These are phyloP conservation scores for Haliclystus octoradiatus DNA, from an alignment of 30 jellyfish, hydroid and myxozoan genomes.

Conservation along the genomic window DNA sequence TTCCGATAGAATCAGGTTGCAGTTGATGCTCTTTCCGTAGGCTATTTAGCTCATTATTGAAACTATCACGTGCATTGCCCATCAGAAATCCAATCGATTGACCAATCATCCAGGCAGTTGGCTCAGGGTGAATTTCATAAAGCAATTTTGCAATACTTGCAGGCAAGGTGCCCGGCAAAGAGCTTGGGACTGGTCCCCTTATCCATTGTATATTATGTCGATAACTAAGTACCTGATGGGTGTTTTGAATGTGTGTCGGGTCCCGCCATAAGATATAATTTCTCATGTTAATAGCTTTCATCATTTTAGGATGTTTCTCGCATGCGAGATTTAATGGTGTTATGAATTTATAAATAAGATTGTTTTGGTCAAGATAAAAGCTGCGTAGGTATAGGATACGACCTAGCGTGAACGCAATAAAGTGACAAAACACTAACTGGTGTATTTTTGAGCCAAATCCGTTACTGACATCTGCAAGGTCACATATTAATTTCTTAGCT, in stretches of 20 bases:
- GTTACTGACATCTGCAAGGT: not conserved
- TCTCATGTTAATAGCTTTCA: not conserved
- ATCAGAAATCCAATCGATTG: not conserved
- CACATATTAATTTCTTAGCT: not conserved
- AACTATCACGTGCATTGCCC: not conserved
- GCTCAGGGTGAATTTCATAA: not conserved
- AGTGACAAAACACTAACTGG: not conserved
- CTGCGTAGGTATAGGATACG: not conserved
- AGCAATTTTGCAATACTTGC: not conserved
- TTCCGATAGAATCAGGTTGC: conserved; percentile 3
- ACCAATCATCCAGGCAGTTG: not conserved
- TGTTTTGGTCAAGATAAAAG: not conserved
- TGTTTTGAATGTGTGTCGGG: not conserved
- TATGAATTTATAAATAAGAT: not conserved
- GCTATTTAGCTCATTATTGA: not conserved
- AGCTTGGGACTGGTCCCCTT: not conserved
- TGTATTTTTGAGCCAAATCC: not conserved
- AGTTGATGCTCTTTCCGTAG: not conserved
- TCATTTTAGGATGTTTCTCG: not conserved
- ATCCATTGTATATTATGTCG: not conserved
- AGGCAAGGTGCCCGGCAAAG: not conserved
- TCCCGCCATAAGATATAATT: not conserved
- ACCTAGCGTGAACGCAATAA: not conserved
- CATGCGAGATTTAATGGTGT: not conserved
- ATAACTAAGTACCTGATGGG: not conserved